phyloP scores from a whole-genome alignment of 2,888 invertebrate species.

The Acronicta leporina region DNA sequence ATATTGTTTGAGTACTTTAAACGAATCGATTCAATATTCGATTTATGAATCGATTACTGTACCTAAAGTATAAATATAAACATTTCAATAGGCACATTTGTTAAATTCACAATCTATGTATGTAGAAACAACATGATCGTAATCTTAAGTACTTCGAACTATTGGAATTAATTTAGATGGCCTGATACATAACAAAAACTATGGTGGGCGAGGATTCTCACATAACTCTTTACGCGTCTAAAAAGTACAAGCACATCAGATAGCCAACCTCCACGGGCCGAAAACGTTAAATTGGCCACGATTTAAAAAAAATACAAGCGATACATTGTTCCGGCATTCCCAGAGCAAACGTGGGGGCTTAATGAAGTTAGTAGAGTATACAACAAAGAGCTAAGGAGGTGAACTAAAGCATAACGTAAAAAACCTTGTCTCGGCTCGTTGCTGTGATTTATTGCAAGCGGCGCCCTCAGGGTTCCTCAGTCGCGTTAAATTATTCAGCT shows the following conservation, averaged over 20 bases:
- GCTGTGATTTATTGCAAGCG: slow-evolving; percentile 83
- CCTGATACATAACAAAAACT: slow-evolving; percentile 61
- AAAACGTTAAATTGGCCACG: slow-evolving; percentile 79
- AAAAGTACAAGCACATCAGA: slow-evolving; percentile 72
- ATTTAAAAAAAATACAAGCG: slow-evolving; percentile 72
- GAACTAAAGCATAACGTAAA: slow-evolving; percentile 84
- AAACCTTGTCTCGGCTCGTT: slow-evolving; percentile 80
- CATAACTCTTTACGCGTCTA: slow-evolving; percentile 75
- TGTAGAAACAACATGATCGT: slow-evolving; percentile 40
- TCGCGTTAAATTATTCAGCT: slow-evolving; percentile 87
- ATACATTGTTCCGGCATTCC: slow-evolving; percentile 79
- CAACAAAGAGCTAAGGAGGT: slow-evolving; percentile 79
- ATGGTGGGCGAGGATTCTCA: slow-evolving; percentile 71
- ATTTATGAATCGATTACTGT: slow-evolving; percentile 29
- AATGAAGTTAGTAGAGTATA: slow-evolving; percentile 80
- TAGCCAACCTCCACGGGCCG: slow-evolving; percentile 66
- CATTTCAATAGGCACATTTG: slow-evolving; percentile 33
- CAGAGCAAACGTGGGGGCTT: slow-evolving; percentile 68
- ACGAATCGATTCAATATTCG: slow-evolving; percentile 7
- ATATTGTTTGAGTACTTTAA: slow-evolving; percentile 38
- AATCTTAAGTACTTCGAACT: slow-evolving; percentile 46
- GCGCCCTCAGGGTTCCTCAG: slow-evolving; percentile 71
- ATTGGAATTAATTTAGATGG: slow-evolving; percentile 52
- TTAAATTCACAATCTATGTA: slow-evolving; percentile 35
- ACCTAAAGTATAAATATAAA: slow-evolving; percentile 25